Evolutionary conservation across 2,888 invertebrate genomes (phyloP).

Genomic region (Polyploca ridens): DNA sequence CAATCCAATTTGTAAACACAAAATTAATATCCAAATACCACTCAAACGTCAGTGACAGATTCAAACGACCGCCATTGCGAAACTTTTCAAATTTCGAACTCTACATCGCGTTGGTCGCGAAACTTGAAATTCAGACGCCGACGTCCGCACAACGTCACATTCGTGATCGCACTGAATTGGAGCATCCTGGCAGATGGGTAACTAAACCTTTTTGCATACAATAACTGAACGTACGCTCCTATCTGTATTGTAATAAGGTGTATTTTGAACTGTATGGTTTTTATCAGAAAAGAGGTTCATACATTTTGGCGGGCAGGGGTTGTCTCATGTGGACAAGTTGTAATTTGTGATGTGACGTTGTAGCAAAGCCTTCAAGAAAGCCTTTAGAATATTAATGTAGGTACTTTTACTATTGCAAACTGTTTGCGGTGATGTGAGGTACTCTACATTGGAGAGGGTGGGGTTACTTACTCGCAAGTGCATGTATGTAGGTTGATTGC

Average conservation of each 20-base stretch:
- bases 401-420: constrained; percentile 27
- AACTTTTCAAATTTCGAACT: constrained; percentile 42
- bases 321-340: constrained; percentile 37
- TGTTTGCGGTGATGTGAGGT: constrained; percentile 30
- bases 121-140: constrained; percentile 12
- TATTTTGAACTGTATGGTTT: constrained; percentile 4
- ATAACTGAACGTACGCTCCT: background rate
- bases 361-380: constrained; percentile 42
- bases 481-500: constrained; percentile 1
- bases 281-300: constrained; percentile 7
- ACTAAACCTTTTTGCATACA: background rate
- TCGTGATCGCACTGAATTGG: constrained; percentile 10
- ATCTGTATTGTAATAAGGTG: background rate
- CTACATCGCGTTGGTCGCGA: constrained; percentile 29
- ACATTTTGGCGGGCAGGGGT: constrained; percentile 20
- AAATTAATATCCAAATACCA: constrained; percentile 2
- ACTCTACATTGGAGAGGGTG: background rate
- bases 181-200: constrained; percentile 5
- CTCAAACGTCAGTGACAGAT: background rate
- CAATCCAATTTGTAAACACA: constrained; percentile 10
- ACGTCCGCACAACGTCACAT: constrained; percentile 21
- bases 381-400: constrained; percentile 51
- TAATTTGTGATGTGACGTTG: constrained; percentile 51
- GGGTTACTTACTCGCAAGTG: background rate
- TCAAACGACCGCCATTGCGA: constrained; percentile 7